Base-by-base conservation (phyloP, 2,888 invertebrate genomes). In the Nymphalis polychloros region DNA sequence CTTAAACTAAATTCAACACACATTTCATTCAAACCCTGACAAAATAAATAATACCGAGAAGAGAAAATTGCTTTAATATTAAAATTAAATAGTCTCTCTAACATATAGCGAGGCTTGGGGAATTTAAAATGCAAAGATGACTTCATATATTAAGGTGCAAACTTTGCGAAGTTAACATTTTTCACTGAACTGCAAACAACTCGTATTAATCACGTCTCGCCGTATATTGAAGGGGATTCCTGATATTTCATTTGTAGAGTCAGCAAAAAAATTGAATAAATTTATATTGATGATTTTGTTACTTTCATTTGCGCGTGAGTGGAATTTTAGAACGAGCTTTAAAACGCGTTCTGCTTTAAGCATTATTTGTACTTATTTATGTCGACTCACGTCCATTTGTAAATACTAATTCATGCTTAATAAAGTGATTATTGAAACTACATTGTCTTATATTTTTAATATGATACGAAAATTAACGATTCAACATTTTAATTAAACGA, bases 171-270 rank as follows among this genome's bases (percentile, higher is more conserved):
- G 60, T 64, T 63, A 46, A 64, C 66, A 67, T 64, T 71, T 71
- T 67, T 71, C 71, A 64, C n/a, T 41, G 53, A 71, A 71, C 64
- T 71, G 52, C 61, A 49, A 72, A 68, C 70, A 70, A 72, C 65
- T 70, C 65, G 63, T 70, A 72, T 70, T 72, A 70, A 72, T 70
- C 72, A 70, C 71, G 63, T 67, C 57, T 47, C 64, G 67, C 63
- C 67, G 67, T 72, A 69, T 72, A 72, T 72, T 70, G 72, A 68
- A 70, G 69, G 60, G 61, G 64, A 64, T 62, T 64, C 55, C 61
- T 64, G 68, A 68, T 64, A 64, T 64, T 68, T 66, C 61, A 66
- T 55, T 19, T 48, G 60, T 68, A 68, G 31, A 27, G 68, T 64
- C 61, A 68, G 61, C 57, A 64, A 17, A 47, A 55, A 61, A 49